phyloP scores from a whole-genome alignment of 2,113 vertebrate genomes.

The Chrysemys picta region DNA sequence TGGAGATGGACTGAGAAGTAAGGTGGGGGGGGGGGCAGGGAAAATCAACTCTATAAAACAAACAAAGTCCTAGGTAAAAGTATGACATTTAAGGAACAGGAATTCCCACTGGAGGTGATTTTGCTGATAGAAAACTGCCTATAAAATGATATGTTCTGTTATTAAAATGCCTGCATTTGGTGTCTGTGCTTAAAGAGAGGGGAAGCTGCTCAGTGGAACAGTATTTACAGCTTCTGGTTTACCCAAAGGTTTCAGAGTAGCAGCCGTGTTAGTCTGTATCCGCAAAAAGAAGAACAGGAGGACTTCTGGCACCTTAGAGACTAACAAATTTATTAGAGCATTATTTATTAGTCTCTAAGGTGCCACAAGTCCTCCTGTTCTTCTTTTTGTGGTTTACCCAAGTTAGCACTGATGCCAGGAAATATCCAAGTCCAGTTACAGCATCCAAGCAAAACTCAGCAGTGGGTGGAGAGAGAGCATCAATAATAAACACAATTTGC shows the following conservation, averaged over 20 bases:
- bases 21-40: fast-evolving
- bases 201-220: not conserved
- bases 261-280: too few relatives aligned
- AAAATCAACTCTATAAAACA: not conserved
- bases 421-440: fast-evolving
- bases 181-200: not conserved
- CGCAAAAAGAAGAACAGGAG: too few relatives aligned
- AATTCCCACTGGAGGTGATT: not conserved
- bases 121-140: not conserved
- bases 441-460: not conserved
- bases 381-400: not conserved
- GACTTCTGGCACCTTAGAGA: too few relatives aligned
- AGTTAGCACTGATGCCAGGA: not conserved
- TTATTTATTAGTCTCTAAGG: too few relatives aligned
- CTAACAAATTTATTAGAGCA: too few relatives aligned
- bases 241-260: too few relatives aligned
- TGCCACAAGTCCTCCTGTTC: too few relatives aligned
- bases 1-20: not conserved
- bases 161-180: not conserved
- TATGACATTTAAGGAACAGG: not conserved
- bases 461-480: not conserved
- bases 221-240: not conserved
- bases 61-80: not conserved
- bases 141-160: fast-evolving
- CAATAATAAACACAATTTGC: not conserved